Conservation (phyloP, 2,113 vertebrate genomes). For the Lates calcarifer region DNA sequence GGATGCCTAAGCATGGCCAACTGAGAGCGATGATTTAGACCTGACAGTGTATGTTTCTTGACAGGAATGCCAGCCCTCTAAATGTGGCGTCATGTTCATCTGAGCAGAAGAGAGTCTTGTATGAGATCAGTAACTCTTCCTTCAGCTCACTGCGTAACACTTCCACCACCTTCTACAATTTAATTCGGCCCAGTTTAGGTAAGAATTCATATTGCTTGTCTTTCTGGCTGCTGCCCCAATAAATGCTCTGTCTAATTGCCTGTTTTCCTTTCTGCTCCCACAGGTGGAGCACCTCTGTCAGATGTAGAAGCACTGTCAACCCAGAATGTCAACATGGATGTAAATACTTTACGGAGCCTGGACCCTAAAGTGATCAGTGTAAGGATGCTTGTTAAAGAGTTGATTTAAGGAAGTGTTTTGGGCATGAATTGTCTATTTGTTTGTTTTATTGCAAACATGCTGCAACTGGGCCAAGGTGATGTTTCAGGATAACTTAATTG, state of each 20-base stretch:
- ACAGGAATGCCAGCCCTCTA: conserved; percentile 52
- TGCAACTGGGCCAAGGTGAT: too few species aligned
- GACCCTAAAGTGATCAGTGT: conserved; percentile 31
- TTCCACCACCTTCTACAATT: conserved; percentile 5
- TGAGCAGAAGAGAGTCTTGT: conserved; percentile 59
- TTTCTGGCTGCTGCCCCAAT: background rate
- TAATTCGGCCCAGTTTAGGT: conserved; percentile 42
- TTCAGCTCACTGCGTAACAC: conserved; percentile 21
- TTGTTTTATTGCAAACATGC: background rate
- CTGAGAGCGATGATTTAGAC: background rate
- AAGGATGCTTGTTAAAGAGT: conserved; percentile 16
- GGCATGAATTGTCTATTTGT: background rate
- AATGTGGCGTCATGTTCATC: conserved; percentile 57
- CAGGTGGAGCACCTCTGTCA: conserved; percentile 51
- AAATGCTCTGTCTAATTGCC: background rate
- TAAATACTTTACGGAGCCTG: conserved; percentile 39
- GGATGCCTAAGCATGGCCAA: background rate
- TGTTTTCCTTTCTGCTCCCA: background rate
- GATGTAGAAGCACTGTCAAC: conserved; percentile 47
- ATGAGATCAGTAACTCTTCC: conserved; percentile 53
- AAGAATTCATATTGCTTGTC: background rate
- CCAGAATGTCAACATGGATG: conserved; percentile 49
- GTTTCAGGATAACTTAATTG: background rate
- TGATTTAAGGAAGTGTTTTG: background rate
- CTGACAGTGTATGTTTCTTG: background rate